Evolutionary conservation across 1,140 invertebrate species (phyloP).

Genomic region (Nixonia krombeini): DNA sequence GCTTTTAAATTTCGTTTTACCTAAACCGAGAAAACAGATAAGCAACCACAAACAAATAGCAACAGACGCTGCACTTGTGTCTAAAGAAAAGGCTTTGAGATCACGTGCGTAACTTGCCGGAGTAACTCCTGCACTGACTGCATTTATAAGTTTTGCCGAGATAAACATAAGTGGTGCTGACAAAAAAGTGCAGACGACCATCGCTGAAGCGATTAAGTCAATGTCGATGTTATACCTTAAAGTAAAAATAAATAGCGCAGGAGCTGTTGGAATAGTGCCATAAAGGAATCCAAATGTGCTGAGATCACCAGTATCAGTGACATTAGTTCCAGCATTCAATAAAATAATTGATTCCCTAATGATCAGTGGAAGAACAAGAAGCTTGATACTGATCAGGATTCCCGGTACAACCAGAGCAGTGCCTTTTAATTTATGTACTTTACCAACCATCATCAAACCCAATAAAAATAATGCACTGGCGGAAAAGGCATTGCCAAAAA

Average conservation of each 20-base stretch:
- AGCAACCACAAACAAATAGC: conserved; percentile 85
- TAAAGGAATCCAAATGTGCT: conserved; percentile 96
- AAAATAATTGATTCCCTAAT: conserved; percentile 88
- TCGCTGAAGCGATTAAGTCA: conserved; percentile 91
- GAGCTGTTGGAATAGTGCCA: conserved; percentile 95
- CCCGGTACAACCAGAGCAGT: conserved; percentile 84
- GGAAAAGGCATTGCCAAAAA: conserved; percentile 90
- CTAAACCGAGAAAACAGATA: conserved; percentile 78
- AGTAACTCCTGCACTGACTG: conserved; percentile 76
- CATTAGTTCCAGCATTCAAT: conserved; percentile 77
- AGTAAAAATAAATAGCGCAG: conserved; percentile 95
- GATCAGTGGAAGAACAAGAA: conserved; percentile 89
- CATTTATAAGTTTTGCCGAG: conserved; percentile 91
- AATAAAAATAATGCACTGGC: conserved; percentile 92
- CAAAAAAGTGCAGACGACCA: conserved; percentile 94
- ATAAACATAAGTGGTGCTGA: conserved; percentile 96
- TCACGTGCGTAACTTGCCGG: conserved; percentile 81
- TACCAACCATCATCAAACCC: conserved; percentile 94
- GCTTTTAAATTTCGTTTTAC: conserved; percentile 81
- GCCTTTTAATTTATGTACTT: conserved; percentile 83
- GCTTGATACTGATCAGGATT: conserved; percentile 90
- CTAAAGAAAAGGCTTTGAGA: conserved; percentile 85
- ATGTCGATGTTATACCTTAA: conserved; percentile 88
- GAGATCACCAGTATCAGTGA: conserved; percentile 82
- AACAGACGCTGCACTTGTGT: conserved; percentile 84